A percentile compares a stretch with the other conserved stretches of the same genome.
Conservation (phyloP, 2,113 vertebrate species). For the Pollimyrus isidori region DNA sequence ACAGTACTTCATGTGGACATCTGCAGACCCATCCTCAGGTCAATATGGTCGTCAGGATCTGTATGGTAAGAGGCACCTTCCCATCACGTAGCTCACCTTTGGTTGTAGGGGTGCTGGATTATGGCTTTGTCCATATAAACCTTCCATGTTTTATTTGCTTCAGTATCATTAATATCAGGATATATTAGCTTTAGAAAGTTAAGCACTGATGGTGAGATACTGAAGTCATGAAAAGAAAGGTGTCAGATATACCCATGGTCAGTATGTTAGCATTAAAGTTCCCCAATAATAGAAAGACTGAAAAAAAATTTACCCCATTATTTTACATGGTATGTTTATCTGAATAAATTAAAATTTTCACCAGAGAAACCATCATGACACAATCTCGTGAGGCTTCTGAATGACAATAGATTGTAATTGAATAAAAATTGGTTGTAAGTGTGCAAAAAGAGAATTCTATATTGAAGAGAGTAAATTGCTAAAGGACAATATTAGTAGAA, state of each 20-base stretch:
- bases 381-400: background rate
- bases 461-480: no score
- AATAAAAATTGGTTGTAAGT: background rate
- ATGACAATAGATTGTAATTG: background rate
- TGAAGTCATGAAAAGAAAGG: background rate
- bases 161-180: background rate
- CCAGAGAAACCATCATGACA: background rate
- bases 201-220: background rate
- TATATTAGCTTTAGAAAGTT: background rate
- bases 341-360: background rate
- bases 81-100: background rate
- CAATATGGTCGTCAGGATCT: constrained; percentile 55
- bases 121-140: background rate
- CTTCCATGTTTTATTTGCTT: background rate
- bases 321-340: background rate
- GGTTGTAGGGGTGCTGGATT: background rate
- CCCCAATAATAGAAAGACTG: no score
- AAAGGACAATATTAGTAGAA: no score
- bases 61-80: constrained; percentile 53
- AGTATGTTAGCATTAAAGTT: background rate
- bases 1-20: constrained; percentile 71
- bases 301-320: background rate
- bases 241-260: background rate
- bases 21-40: constrained; percentile 68
- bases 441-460: no score